Base-by-base conservation (phyloP, 2,888 invertebrate species). In the Sarcophaga carnaria region DNA sequence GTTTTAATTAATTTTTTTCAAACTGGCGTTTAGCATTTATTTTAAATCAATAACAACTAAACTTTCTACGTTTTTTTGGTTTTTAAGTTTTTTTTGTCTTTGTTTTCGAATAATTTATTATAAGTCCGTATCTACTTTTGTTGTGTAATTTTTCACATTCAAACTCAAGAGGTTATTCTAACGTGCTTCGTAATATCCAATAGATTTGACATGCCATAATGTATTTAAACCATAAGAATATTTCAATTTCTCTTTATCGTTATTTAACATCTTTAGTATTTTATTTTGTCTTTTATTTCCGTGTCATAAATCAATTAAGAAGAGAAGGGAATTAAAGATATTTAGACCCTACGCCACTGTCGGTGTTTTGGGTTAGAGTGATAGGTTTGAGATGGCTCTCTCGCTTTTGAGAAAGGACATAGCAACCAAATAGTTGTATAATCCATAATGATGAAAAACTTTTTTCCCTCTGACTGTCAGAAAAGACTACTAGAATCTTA, bases 41-140 rank as follows among this genome's bases (percentile, higher is more conserved):
- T 37, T 71, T 27, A n/a, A 72, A 72, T 72, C 71, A 20, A 37
- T 20, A 72, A 8, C 5, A 37, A 72, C 37, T n/a, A 72, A 72
- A 59, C 71, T 72, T 60, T n/a, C 10, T 71, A 12, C 37, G 71
- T 17, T 59, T 37, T 60, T 59, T 62, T 20, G 12, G 2, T 54
- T 45, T 49, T 59, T 14, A 5, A 22, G 14, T 22, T 20, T 14
- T 12, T 54, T 14, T 14, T 4, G 3, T 2, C 3, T 54, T 70
- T 54, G 3, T 54, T 70, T 54, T 22, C 12, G 1, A 2, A 25
- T 3, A 25, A 17, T 2, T 54, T 69, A 25, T 60, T 11, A 14
- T 54, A 37, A 37, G 20, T 72, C 8, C 37, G 37, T 37, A 20
- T 60, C 11, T 37, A 14, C 17, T 54, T 14, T 54, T 54, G 12